A percentile compares a stretch with the other conserved stretches of the same genome.
These are phyloP conservation scores for Yoshiicerus persimilis DNA, from an alignment of 1,140 invertebrate genomes.

Conservation along the genomic window DNA sequence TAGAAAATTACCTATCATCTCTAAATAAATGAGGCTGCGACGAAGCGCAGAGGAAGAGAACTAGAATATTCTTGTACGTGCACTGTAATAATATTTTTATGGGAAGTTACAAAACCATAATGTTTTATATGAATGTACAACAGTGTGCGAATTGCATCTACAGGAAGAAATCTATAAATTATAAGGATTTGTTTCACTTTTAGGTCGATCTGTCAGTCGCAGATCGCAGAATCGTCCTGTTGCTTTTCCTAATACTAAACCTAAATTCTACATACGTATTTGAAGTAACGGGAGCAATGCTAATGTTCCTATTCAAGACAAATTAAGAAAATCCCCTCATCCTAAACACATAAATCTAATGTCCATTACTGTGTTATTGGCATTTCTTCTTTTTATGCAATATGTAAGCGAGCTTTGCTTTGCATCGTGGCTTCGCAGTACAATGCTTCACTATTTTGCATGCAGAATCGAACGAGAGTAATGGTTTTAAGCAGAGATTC, in stretches of 20 bases:
- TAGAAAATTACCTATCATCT: neutral
- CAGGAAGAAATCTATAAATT: neutral
- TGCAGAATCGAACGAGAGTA: no score
- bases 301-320: neutral
- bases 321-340: neutral
- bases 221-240: no score
- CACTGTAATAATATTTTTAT: no score
- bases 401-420: no score
- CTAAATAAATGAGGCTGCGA: neutral
- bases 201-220: neutral
- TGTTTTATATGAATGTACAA: neutral
- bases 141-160: neutral
- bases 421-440: no score
- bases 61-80: neutral
- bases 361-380: neutral
- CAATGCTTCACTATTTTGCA: no score
- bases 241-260: no score
- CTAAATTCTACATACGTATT: neutral
- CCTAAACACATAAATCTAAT: neutral
- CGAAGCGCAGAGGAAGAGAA: neutral
- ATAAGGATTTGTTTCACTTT: no score
- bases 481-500: neutral
- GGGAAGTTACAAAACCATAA: no score
- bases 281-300: neutral
- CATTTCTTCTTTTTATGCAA: neutral